phyloP scores from a whole-genome alignment of 1,140 invertebrate genomes.

The Cotesia chilonis region DNA sequence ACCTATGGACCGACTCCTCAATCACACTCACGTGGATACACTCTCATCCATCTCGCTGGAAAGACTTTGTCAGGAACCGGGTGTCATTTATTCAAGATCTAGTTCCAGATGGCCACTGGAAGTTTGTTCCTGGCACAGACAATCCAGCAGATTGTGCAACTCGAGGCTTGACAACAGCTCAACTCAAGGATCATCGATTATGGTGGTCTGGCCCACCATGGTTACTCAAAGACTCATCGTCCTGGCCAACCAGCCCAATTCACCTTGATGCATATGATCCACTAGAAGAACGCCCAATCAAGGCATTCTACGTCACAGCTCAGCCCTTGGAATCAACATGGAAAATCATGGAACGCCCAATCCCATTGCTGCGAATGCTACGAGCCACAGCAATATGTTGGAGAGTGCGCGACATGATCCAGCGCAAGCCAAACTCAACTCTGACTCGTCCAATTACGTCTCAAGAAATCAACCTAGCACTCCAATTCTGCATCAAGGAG shows the following conservation, averaged over 20 bases:
- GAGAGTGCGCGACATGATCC: too few species aligned
- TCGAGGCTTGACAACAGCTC: background rate
- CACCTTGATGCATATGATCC: background rate
- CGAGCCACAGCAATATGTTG: too few species aligned
- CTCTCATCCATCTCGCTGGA: slow-evolving; percentile 4
- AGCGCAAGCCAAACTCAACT: too few species aligned
- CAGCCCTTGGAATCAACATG: too few species aligned
- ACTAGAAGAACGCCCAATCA: slow-evolving; percentile 1
- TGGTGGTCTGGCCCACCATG: slow-evolving; percentile 38
- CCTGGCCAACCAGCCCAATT: background rate
- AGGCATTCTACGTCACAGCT: background rate
- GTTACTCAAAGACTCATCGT: background rate
- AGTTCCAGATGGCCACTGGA: slow-evolving; percentile 6
- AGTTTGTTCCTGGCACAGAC: background rate
- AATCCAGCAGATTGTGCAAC: slow-evolving; percentile 1
- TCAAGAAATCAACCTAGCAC: too few species aligned
- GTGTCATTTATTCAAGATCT: slow-evolving; percentile 1
- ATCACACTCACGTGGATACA: slow-evolving; percentile 1
- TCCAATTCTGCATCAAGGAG: too few species aligned
- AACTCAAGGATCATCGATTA: background rate
- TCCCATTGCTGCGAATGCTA: too few species aligned
- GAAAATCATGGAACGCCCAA: too few species aligned
- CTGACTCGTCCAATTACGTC: too few species aligned
- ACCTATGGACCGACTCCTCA: slow-evolving; percentile 20
- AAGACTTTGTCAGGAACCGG: background rate